A percentile compares a stretch with the other conserved stretches of the same genome.
These are phyloP conservation scores for Alligator mississippiensis DNA, from an alignment of 2,113 vertebrate species.

Conservation along the genomic window DNA sequence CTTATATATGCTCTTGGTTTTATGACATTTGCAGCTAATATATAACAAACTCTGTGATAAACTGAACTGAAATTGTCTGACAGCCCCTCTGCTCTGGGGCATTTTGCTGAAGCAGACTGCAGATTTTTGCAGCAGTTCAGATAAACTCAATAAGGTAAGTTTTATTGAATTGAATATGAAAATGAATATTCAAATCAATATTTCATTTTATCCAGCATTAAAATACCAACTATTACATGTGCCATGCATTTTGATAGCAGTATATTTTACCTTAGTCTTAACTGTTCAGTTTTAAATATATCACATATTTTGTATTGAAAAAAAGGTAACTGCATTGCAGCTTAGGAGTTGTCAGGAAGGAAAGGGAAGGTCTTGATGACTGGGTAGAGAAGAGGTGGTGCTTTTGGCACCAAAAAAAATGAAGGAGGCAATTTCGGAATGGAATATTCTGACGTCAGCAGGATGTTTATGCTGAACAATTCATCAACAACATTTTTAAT, in stretches of 20 bases:
- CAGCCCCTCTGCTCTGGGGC: not conserved
- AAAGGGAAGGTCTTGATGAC: not conserved
- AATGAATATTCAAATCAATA: not conserved
- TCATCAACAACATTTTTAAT: constrained; percentile 67
- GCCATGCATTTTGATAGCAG: not conserved
- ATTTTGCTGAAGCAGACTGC: not conserved
- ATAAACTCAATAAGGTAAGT: not conserved
- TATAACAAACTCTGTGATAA: constrained; percentile 21
- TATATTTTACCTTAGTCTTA: not conserved
- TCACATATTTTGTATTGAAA: not conserved
- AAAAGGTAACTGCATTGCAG: not conserved
- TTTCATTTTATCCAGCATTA: not conserved
- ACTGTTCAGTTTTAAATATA: not conserved
- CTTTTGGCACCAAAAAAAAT: not conserved
- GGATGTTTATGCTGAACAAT: constrained; percentile 39
- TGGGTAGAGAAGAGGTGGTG: constrained; percentile 8
- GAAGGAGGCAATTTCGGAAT: constrained; percentile 7
- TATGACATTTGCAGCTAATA: not conserved
- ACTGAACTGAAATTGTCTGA: not conserved
- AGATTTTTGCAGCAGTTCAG: not conserved
- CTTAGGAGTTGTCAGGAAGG: not conserved
- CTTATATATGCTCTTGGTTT: not conserved
- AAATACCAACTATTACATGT: not conserved
- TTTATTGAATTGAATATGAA: not conserved
- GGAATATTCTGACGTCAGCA: constrained; percentile 26